Evolutionary conservation across 2,797 vertebrate genomes (phyloP), one percentile per base, ranked within the genome.

Genomic region (Eutrigla gurnardus): DNA sequence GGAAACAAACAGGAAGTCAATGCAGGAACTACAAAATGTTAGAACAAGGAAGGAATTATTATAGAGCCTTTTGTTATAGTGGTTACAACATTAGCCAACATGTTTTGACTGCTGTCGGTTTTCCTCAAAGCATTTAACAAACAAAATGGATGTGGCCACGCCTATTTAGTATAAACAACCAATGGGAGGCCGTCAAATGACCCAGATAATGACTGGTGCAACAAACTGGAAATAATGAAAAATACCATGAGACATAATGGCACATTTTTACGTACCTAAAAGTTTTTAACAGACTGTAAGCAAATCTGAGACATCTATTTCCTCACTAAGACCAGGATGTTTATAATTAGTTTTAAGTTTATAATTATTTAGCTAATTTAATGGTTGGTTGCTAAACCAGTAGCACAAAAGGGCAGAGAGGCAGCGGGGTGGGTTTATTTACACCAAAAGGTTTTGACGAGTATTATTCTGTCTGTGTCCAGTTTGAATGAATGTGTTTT

Each of bases 401-500:
- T 25, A 25, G 25, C 25, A 25, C 10, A 42, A 42, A 10, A 42
- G 9, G 3, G 13, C 10, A 42, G 7, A 39, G 11, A 42, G 11
- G 40, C 40, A 13, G 11, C 42, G 13, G 10, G 2, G 42, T 12
- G 42, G 9, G 42, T 42, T 42, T 4, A 49, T 49, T n/a, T 47
- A 6, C 7, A 46, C 14, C 45, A 15, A 17, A 46, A 25, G 25
- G 25, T 25, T 25, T 25, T 25, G 25, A 25, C 1, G 25, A 42
- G 11, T 42, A 42, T 17, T 46, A 46, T 46, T 46, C 4, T 5
- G 14, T 46, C 6, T 7, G 4, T 42, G 40, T 12, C 3, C 2
- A 46, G 43, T 45, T 53, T 53, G 50, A 53, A 33, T 53, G 25
- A 53, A 33, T 54, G 15, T 58, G 17, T n/a, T 58, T 58, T 18